Percentiles rank a stretch among this genome's conserved stretches.
These are phyloP conservation scores for Danio jaintianensis DNA, from an alignment of 2,797 vertebrate species.

Conservation along the genomic window DNA sequence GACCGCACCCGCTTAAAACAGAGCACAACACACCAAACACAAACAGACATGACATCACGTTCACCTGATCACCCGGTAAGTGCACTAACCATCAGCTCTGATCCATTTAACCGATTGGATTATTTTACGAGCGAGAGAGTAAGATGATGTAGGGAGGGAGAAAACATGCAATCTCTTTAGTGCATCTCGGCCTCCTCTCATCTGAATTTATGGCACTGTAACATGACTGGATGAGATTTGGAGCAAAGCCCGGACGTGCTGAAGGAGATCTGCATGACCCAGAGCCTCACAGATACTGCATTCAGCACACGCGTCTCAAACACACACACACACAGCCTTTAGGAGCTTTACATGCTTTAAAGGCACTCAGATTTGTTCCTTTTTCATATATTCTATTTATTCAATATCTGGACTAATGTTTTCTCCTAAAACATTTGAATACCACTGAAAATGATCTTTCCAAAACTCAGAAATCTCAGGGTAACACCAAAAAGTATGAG, in stretches of 20 bases:
- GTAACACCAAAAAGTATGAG: too few relatives aligned
- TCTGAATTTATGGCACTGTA: constrained; percentile 70
- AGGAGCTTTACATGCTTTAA: not conserved
- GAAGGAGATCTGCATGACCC: constrained; percentile 71
- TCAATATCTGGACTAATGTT: too few relatives aligned
- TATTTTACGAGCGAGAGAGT: constrained; percentile 27
- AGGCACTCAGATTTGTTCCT: not conserved
- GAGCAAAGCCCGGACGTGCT: constrained; percentile 65
- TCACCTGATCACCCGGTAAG: not conserved
- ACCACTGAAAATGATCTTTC: too few relatives aligned
- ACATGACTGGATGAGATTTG: constrained; percentile 69
- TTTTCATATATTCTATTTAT: too few relatives aligned
- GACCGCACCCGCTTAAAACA: constrained; percentile 34
- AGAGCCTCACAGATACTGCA: constrained; percentile 69
- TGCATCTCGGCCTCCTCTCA: constrained; percentile 50
- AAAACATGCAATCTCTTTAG: constrained; percentile 53
- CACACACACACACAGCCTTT: too few relatives aligned
- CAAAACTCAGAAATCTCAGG: too few relatives aligned
- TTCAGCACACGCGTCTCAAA: not conserved
- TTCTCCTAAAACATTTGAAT: too few relatives aligned
- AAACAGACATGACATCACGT: constrained; percentile 11
- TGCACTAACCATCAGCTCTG: not conserved
- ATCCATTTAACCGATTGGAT: not conserved
- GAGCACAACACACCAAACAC: constrained; percentile 21
- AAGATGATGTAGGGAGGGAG: not conserved